Evolutionary conservation across 2,888 invertebrate genomes (phyloP).

Genomic region (Pemphredon lugubris): DNA sequence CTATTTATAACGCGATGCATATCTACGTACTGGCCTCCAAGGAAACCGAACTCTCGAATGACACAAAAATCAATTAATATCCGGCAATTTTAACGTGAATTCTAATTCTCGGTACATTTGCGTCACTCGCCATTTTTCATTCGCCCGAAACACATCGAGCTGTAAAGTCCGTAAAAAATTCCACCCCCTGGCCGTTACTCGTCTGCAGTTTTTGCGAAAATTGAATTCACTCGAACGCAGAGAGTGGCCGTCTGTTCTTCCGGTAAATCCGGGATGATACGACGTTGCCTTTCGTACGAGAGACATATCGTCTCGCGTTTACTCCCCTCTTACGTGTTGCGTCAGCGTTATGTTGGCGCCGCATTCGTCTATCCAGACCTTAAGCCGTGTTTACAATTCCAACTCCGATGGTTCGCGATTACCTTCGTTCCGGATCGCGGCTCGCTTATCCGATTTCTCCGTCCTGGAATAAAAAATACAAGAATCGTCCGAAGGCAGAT

Average conservation of each 20-base stretch:
- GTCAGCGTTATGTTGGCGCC: conserved; percentile 76
- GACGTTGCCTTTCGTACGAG: conserved; percentile 50
- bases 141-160: too few relatives aligned
- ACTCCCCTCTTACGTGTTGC: conserved; percentile 72
- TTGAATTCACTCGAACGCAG: conserved; percentile 22
- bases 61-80: too few relatives aligned
- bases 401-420: conserved; percentile 39
- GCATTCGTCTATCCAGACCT: conserved; percentile 69
- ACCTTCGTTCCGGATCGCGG: conserved; percentile 37
- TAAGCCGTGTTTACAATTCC: conserved; percentile 62
- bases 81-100: neutral
- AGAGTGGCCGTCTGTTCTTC: conserved; percentile 19
- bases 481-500: neutral
- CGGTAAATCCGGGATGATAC: conserved; percentile 49
- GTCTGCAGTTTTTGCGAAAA: conserved; percentile 8
- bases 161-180: neutral
- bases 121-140: neutral
- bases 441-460: conserved; percentile 38
- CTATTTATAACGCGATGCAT: too few relatives aligned
- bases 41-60: too few relatives aligned
- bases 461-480: conserved; percentile 23
- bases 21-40: too few relatives aligned
- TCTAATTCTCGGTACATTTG: neutral
- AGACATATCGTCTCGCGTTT: conserved; percentile 65
- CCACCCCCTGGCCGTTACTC: neutral